Percentiles rank a stretch among this genome's conserved stretches.
Conservation (phyloP, 2,888 invertebrate genomes). For the Colostygia pectinataria region DNA sequence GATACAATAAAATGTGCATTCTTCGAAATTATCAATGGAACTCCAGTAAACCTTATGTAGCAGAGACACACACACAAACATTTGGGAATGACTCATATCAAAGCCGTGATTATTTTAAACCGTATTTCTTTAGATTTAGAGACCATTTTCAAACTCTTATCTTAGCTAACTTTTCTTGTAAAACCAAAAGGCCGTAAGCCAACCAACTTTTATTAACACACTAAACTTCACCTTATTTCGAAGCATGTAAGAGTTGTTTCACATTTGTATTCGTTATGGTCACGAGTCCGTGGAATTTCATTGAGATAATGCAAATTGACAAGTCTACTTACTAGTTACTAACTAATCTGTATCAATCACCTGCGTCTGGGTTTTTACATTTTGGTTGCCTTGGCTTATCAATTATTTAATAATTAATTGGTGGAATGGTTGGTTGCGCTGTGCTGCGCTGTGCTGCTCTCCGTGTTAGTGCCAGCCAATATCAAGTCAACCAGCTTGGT, state of each 20-base stretch:
- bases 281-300: constrained; percentile 16
- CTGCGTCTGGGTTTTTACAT: constrained; percentile 27
- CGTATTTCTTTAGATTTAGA: not conserved
- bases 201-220: not conserved
- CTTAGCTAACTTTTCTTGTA: not conserved
- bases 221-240: not conserved
- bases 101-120: not conserved
- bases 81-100: not conserved
- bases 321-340: not conserved
- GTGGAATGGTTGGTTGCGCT: not conserved
- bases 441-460: too few species aligned
- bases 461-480: too few species aligned
- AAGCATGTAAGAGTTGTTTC: not conserved
- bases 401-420: not conserved
- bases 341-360: constrained; percentile 6
- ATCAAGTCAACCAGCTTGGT: too few species aligned
- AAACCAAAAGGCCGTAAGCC: not conserved
- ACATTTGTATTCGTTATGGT: not conserved
- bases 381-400: not conserved
- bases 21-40: too few species aligned
- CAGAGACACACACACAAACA: too few species aligned
- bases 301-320: constrained; percentile 32
- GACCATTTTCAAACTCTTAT: not conserved
- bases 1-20: too few species aligned
- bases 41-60: too few species aligned